phyloP scores from a whole-genome alignment of 2,888 invertebrate genomes.

The Athripsodes cinereus region DNA sequence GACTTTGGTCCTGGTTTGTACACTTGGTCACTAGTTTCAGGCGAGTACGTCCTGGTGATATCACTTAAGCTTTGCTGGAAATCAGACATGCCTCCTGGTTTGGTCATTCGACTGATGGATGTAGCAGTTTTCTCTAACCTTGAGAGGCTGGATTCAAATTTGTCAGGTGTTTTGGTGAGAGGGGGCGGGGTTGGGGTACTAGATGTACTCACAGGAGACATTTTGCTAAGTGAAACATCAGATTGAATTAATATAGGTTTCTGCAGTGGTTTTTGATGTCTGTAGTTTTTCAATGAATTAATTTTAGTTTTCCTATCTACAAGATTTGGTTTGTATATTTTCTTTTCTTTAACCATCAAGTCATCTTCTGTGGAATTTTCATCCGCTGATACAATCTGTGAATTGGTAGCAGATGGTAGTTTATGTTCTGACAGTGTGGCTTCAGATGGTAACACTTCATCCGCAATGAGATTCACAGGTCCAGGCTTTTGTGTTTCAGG shows the following conservation, averaged over 20 bases:
- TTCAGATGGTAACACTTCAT: conserved; percentile 24
- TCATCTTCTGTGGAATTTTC: conserved; percentile 28
- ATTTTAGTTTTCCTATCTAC: conserved; percentile 38
- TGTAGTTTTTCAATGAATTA: conserved; percentile 45
- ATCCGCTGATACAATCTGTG: conserved; percentile 14
- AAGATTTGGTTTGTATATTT: conserved; percentile 30
- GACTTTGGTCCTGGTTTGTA: conserved; percentile 34
- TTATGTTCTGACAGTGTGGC: conserved; percentile 19
- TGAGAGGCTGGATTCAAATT: conserved; percentile 41
- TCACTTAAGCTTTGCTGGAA: conserved; percentile 47
- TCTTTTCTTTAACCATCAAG: conserved; percentile 27
- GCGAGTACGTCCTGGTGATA: conserved; percentile 48
- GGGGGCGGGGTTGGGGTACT: conserved; percentile 32
- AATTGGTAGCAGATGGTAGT: conserved; percentile 15
- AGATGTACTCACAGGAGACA: conserved; percentile 30
- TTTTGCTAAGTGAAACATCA: conserved; percentile 11
- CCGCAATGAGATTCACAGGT: conserved; percentile 19
- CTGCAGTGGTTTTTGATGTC: conserved; percentile 38
- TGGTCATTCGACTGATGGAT: conserved; percentile 37
- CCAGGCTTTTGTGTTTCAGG: conserved; percentile 8
- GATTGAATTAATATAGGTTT: conserved; percentile 20
- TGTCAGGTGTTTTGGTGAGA: conserved; percentile 22
- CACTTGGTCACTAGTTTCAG: conserved; percentile 35
- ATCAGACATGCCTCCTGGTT: conserved; percentile 45
- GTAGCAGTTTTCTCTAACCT: conserved; percentile 43